Evolutionary conservation across 1,140 invertebrate genomes (phyloP).

Genomic region (Bactericera cockerelli): DNA sequence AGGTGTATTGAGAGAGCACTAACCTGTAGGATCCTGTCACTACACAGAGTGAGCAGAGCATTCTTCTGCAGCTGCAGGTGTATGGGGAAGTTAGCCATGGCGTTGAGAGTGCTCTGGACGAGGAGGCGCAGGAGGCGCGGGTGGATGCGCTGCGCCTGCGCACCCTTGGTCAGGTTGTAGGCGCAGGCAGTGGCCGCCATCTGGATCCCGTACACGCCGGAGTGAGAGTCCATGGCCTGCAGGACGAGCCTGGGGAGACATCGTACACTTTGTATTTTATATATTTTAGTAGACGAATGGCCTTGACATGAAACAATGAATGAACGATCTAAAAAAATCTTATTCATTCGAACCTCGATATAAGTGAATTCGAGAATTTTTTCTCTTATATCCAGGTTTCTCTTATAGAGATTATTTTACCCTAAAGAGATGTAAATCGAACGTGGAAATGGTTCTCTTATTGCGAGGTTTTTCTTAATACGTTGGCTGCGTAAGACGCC

Average conservation of each 20-base stretch:
- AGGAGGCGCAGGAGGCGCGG: constrained; percentile 46
- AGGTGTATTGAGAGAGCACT: no score
- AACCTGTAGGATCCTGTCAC: constrained; percentile 54
- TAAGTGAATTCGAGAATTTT: no score
- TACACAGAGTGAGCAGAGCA: constrained; percentile 56
- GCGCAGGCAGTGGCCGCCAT: constrained; percentile 68
- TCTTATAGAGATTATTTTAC: no score
- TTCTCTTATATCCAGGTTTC: no score
- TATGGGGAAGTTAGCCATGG: constrained; percentile 56
- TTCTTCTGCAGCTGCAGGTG: constrained; percentile 63
- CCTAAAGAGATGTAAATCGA: no score
- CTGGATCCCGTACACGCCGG: constrained; percentile 49
- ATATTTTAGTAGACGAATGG: background rate
- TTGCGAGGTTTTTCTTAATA: no score
- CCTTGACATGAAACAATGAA: constrained; percentile 7
- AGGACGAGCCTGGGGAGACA: constrained; percentile 44
- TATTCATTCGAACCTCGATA: no score
- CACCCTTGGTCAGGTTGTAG: constrained; percentile 59
- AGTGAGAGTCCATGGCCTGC: constrained; percentile 48
- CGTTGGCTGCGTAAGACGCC: no score
- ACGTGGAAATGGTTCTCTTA: no score
- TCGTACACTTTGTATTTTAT: background rate
- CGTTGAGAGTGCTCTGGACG: constrained; percentile 48
- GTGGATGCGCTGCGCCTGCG: constrained; percentile 48
- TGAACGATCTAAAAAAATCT: no score